A percentile compares a stretch with the other conserved stretches of the same genome.
These are phyloP conservation scores for Lota lota DNA, from an alignment of 2,113 vertebrate genomes.

Conservation along the genomic window DNA sequence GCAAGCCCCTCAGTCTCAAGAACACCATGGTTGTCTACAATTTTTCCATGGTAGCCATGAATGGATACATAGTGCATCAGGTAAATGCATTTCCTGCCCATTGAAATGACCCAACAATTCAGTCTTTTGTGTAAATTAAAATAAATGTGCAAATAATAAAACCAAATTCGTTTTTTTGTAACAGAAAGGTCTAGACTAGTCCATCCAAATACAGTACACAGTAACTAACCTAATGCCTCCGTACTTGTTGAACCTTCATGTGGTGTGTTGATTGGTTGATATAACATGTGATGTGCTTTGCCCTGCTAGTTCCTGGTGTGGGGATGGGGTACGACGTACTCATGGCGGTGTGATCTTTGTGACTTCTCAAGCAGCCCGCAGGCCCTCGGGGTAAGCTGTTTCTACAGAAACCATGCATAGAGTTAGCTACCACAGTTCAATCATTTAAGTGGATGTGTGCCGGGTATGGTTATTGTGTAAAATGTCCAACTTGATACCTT, in stretches of 20 bases:
- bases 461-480: neutral
- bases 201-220: neutral
- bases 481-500: too few relatives aligned
- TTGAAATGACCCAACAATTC: too few relatives aligned
- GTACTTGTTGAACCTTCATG: too few relatives aligned
- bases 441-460: too few relatives aligned
- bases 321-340: conserved; percentile 90
- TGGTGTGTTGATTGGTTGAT: neutral
- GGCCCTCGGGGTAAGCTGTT: conserved; percentile 82
- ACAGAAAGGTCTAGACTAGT: neutral
- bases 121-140: neutral
- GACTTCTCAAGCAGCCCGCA: conserved; percentile 81
- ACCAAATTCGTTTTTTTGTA: neutral
- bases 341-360: conserved; percentile 90
- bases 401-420: too few relatives aligned
- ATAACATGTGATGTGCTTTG: conserved; percentile 3
- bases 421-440: too few relatives aligned
- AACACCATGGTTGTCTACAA: conserved; percentile 91
- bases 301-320: conserved; percentile 86
- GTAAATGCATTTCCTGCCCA: conserved; percentile 63
- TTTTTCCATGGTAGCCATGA: conserved; percentile 86
- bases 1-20: conserved; percentile 87
- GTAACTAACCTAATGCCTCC: too few relatives aligned
- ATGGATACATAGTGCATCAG: conserved; percentile 91
- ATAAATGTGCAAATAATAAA: too few relatives aligned